Conservation (phyloP, 2,888 invertebrate species). For the Syrphus vitripennis region DNA sequence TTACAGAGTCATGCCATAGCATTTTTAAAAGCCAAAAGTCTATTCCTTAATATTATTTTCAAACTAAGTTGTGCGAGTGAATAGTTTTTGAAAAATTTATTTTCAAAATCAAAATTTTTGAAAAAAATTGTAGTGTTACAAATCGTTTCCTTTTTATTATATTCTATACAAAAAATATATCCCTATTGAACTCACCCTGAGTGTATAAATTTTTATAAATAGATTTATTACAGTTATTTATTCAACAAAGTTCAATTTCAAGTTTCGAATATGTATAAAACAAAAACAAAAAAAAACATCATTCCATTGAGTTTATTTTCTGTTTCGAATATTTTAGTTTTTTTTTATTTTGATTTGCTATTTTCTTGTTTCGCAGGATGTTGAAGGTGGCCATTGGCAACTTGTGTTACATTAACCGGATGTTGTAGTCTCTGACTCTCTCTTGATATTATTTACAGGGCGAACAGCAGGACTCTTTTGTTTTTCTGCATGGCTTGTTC, state of each 20-base stretch:
- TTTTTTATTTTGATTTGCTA: constrained; percentile 20
- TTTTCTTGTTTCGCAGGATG: constrained; percentile 49
- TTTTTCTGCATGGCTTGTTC: constrained; percentile 21
- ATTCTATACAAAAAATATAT: neutral
- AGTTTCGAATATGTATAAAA: neutral
- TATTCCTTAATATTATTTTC: no score
- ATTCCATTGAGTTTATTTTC: constrained; percentile 1
- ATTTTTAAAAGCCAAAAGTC: no score
- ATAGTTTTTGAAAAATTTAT: no score
- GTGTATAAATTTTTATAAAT: constrained; percentile 51
- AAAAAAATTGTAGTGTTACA: no score
- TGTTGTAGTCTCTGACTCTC: constrained; percentile 3
- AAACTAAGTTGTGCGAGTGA: no score
- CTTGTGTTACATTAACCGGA: constrained; percentile 47
- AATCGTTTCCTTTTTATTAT: no score
- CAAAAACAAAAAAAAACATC: constrained; percentile 37
- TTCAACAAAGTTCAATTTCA: constrained; percentile 61
- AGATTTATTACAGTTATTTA: constrained; percentile 68
- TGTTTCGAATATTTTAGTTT: neutral
- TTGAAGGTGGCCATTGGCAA: constrained; percentile 59
- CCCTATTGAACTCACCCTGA: neutral
- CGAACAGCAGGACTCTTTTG: constrained; percentile 7
- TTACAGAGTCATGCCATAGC: no score
- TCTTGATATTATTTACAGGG: neutral
- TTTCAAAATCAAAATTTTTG: no score